phyloP scores from a whole-genome alignment of 2,888 invertebrate genomes.

The Acronicta alni region DNA sequence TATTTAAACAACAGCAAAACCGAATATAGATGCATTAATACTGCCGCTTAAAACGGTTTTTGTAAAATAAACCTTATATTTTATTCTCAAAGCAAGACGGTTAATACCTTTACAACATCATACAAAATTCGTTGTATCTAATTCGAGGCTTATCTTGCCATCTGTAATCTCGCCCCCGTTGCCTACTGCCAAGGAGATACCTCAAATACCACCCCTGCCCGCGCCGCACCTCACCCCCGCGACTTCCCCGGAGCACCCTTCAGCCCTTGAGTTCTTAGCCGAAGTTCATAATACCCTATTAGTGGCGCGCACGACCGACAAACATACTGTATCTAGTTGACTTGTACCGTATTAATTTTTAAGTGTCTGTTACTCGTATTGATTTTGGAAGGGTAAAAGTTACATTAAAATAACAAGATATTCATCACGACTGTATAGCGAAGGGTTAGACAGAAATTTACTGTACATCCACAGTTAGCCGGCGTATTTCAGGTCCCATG shows the following conservation, averaged over 20 bases:
- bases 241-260: slow-evolving; percentile 66
- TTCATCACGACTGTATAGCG: too few relatives aligned
- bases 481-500: too few relatives aligned
- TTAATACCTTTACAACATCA: slow-evolving; percentile 85
- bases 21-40: slow-evolving; percentile 54
- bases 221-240: slow-evolving; percentile 51
- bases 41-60: slow-evolving; percentile 66
- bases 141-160: slow-evolving; percentile 88
- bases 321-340: slow-evolving; percentile 72
- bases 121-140: slow-evolving; percentile 88
- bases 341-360: slow-evolving; percentile 54
- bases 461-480: too few relatives aligned
- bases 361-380: slow-evolving; percentile 41
- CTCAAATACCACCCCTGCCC: slow-evolving; percentile 73
- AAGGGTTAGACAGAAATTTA: too few relatives aligned
- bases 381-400: slow-evolving; percentile 20
- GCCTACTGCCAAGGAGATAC: slow-evolving; percentile 75
- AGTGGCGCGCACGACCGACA: slow-evolving; percentile 76
- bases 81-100: slow-evolving; percentile 83
- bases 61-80: slow-evolving; percentile 79
- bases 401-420: too few relatives aligned
- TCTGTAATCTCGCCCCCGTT: slow-evolving; percentile 84
- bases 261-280: slow-evolving; percentile 76
- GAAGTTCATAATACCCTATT: slow-evolving; percentile 88
- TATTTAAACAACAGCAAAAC: slow-evolving; percentile 41